These are phyloP conservation scores for Whitmania pigra DNA, from an alignment of 1,140 invertebrate species.

Conservation along the genomic window DNA sequence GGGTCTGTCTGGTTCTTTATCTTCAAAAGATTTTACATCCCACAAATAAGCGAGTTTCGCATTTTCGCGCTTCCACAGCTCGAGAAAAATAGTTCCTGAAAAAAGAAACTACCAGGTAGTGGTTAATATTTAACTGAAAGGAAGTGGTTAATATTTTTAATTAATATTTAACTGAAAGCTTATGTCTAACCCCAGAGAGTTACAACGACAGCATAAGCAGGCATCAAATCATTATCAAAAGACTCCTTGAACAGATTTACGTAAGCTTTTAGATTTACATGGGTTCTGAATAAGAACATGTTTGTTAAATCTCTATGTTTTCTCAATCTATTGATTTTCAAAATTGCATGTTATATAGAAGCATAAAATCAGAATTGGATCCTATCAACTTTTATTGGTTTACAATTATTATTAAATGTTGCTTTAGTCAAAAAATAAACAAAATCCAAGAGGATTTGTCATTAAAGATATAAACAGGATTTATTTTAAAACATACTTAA, in stretches of 20 bases:
- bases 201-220: neutral
- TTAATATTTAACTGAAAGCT: neutral
- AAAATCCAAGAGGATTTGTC: too few relatives aligned
- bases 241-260: neutral
- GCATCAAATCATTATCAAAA: conserved; percentile 8
- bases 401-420: too few relatives aligned
- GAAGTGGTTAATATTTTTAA: neutral
- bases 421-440: too few relatives aligned
- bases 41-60: conserved; percentile 41
- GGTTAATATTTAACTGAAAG: neutral
- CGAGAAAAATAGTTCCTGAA: conserved; percentile 43
- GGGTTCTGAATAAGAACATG: too few relatives aligned
- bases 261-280: neutral
- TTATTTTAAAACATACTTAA: too few relatives aligned
- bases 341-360: too few relatives aligned
- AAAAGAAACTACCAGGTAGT: neutral
- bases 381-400: too few relatives aligned
- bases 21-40: conserved; percentile 44
- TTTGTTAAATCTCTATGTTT: too few relatives aligned
- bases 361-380: too few relatives aligned
- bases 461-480: too few relatives aligned
- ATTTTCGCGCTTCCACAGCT: conserved; percentile 43
- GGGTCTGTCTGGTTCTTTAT: conserved; percentile 41
- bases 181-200: neutral
- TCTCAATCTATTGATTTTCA: too few relatives aligned